Evolutionary conservation across 2,888 invertebrate species (phyloP), one percentile per base, ranked within the genome.

Genomic region (Cheilosia variabilis): DNA sequence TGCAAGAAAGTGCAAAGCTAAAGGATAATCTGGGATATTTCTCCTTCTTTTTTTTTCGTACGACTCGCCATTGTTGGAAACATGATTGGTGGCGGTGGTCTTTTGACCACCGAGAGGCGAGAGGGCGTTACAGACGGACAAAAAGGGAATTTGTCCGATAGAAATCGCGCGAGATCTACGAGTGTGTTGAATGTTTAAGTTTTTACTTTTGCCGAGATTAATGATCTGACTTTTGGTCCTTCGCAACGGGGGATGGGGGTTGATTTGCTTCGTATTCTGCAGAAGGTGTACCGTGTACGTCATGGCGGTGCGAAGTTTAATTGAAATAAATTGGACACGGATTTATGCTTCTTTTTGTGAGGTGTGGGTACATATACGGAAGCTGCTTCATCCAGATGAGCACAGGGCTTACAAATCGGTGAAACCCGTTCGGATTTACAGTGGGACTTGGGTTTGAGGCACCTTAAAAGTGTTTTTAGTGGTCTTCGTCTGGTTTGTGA

Each of bases 1-100:
- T 75, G 65, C 57, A 65, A 65, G 75, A 47, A 75, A 65, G 75
- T 75, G 75, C 65, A 75, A 75, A 50, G 65, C 75, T 65, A 65
- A 65, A 57, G 75, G 75, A 65, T 75, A 65, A 65, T 65, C 65
- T 47, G 19, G 55, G 65, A 57, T 65, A 65, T 65, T 31, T 9
- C 31, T 7, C 7, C 2, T 31, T 9, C 9, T 75, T 65, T 45
- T 31, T 37, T 37, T 37, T 37, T 9, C 5, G 4, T 27, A 2
- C 24, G 15, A 31, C 34, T 45, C 7, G 9, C 60, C 15, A 19
- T 34, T 45, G 19, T 52, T 52, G 27, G 41, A 41, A n/a, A 62
- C 52, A 50, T 60, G 72, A 60, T 52, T 72, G 60, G 71, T 50
- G 27, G 58, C 27, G 50, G 52, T 41, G 27, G 50, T 9, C 31